A percentile compares a stretch with the other conserved stretches of the same genome.
phyloP scores from a whole-genome alignment of 2,113 vertebrate genomes.

The Motacilla alba region DNA sequence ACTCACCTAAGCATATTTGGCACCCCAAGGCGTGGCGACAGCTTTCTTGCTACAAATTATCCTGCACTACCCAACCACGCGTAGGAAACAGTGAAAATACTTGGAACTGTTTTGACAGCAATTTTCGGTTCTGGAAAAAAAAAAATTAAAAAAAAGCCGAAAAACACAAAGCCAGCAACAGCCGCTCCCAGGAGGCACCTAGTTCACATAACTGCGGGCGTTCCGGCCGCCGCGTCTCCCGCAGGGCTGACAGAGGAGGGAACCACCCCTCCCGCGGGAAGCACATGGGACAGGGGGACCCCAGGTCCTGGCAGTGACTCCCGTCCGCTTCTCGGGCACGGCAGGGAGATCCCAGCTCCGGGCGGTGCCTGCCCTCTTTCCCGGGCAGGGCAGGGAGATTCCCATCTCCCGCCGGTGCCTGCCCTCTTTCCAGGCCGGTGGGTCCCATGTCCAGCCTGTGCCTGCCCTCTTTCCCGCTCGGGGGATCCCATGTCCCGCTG shows the following conservation, averaged over 20 bases:
- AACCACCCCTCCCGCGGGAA: neutral
- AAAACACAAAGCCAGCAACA: accelerated
- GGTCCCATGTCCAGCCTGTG: too few species aligned
- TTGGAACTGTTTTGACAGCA: neutral
- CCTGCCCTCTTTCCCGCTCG: too few species aligned
- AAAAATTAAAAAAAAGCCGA: too few species aligned
- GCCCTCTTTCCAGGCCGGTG: too few species aligned
- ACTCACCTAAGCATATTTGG: neutral
- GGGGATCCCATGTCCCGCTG: neutral
- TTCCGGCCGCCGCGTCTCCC: neutral
- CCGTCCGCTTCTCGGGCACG: accelerated
- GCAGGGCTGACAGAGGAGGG: neutral
- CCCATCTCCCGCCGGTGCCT: neutral
- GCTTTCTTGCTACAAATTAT: neutral
- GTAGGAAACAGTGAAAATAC: neutral
- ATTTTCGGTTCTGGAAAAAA: neutral
- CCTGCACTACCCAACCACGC: accelerated
- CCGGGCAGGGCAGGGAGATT: neutral
- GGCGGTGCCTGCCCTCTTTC: neutral
- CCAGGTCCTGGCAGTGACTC: neutral
- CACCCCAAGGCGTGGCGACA: accelerated
- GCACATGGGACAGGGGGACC: neutral
- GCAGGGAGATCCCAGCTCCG: neutral
- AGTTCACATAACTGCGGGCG: neutral
- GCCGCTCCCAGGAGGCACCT: neutral